Evolutionary conservation across 2,797 vertebrate species (phyloP), one percentile per base, ranked within the genome.

Genomic region (Sebastes matsubarae): DNA sequence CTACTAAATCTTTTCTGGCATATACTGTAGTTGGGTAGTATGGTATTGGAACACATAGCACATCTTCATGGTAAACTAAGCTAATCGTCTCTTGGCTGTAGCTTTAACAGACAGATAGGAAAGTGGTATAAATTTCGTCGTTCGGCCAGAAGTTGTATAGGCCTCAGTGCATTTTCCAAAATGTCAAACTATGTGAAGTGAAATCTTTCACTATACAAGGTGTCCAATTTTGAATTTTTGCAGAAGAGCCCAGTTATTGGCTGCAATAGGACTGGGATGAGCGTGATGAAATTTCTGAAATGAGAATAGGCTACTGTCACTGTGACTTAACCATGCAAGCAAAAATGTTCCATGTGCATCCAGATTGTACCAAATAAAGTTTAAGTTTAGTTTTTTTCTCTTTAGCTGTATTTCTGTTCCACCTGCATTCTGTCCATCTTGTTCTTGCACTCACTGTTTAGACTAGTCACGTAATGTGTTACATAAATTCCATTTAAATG

Each of bases 401-500:
- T 14, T 22, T 18, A 22, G 3, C 10, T 71, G 18, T 57, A 1
- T 55, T 36, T 10, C 10, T 25, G n/a, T 13, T 25, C 18, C 3
- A 36, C 18, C 77, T 57, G 34, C 14, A 36, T 54, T 68, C 10
- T 60, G 6, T 73, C 27, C 5, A 11, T 30, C 4, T 14, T 36
- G n/a, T 66, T 36, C 6, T 25, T 30, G 11, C 20, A 20, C 0
- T 61, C 14, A 61, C 12, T 27, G 63, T 74, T 74, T n/a, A 65
- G 25, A 38, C 10, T 32, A 6, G 1, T 50, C 4, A 58, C 34
- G 13, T 61, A 14, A 75, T 60, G 54, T 63, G 54, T 60, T 55
- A 57, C 36, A 38, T 54, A 61, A 8, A 58, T 57, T 66, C 27
- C 4, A 46, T 87, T 75, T 42, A 67, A 72, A 68, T 74, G 67